Evolutionary conservation across 2,113 vertebrate species (phyloP).

Genomic region (Aplodontia rufa): DNA sequence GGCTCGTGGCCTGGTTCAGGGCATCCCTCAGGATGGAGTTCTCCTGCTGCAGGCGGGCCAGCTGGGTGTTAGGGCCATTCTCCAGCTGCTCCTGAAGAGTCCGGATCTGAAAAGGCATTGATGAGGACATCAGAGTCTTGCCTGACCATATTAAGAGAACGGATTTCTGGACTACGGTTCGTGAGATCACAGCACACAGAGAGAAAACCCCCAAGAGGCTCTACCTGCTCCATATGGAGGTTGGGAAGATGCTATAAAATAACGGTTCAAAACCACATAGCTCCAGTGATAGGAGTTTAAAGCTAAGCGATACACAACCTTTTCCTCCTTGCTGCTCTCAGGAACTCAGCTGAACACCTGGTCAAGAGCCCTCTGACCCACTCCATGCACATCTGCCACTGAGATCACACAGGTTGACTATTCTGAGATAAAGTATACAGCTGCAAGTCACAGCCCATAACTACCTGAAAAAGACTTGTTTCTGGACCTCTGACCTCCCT

Average conservation of each 20-base stretch:
- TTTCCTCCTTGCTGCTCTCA: neutral
- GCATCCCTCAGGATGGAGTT: conserved; percentile 96
- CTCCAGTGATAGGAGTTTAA: neutral
- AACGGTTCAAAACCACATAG: neutral
- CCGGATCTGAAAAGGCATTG: conserved; percentile 84
- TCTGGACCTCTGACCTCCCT: neutral
- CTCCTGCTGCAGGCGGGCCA: conserved; percentile 94
- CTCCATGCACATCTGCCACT: neutral
- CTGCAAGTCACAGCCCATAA: neutral
- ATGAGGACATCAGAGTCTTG: neutral
- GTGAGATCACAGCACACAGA: neutral
- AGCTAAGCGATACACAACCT: neutral
- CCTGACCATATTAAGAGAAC: neutral
- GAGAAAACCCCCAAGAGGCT: neutral
- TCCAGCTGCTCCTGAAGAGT: conserved; percentile 95
- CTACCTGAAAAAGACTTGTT: neutral
- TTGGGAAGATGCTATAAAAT: neutral
- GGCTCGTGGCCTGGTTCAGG: conserved; percentile 96
- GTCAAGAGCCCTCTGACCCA: neutral
- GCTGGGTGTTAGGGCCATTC: conserved; percentile 93
- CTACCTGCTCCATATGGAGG: neutral
- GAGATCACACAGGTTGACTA: neutral
- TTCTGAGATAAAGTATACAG: neutral
- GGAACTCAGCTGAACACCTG: neutral
- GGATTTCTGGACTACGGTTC: rapidly evolving